Conservation (phyloP, 2,888 invertebrate genomes). For the Nezara viridula region DNA sequence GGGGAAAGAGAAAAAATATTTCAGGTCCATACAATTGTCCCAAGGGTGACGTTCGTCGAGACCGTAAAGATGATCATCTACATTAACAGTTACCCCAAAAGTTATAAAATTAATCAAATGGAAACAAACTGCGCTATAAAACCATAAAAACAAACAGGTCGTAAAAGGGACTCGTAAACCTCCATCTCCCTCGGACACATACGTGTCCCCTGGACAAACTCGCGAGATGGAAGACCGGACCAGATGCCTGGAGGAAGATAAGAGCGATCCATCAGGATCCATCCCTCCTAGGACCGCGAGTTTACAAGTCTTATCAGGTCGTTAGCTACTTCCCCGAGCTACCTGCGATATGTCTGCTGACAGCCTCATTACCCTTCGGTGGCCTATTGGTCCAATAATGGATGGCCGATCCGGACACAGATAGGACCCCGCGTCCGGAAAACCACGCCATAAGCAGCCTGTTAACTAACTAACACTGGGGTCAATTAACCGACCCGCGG, state of each 20-base stretch:
- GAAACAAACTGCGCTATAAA: background rate
- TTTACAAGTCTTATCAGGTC: constrained; percentile 41
- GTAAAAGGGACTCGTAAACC: constrained; percentile 19
- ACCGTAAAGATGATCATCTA: constrained; percentile 19
- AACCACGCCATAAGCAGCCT: constrained; percentile 30
- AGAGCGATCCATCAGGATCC: constrained; percentile 15
- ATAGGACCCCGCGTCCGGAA: background rate
- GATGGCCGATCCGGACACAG: background rate
- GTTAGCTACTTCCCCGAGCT: constrained; percentile 12
- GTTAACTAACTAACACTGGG: background rate
- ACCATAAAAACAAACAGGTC: background rate
- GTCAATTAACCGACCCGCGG: background rate
- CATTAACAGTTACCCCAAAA: background rate
- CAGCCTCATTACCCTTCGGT: background rate
- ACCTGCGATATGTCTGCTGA: constrained; percentile 15
- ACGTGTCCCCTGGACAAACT: background rate
- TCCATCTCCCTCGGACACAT: background rate
- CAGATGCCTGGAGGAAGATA: background rate
- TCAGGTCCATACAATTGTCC: background rate
- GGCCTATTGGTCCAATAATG: constrained; percentile 23
- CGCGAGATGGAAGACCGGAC: background rate
- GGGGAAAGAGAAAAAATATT: background rate
- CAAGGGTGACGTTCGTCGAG: background rate
- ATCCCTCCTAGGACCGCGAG: background rate
- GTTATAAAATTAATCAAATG: background rate